A percentile compares a stretch with the other conserved stretches of the same genome.
Conservation (phyloP, 2,888 invertebrate species). For the Cistogaster globosa region DNA sequence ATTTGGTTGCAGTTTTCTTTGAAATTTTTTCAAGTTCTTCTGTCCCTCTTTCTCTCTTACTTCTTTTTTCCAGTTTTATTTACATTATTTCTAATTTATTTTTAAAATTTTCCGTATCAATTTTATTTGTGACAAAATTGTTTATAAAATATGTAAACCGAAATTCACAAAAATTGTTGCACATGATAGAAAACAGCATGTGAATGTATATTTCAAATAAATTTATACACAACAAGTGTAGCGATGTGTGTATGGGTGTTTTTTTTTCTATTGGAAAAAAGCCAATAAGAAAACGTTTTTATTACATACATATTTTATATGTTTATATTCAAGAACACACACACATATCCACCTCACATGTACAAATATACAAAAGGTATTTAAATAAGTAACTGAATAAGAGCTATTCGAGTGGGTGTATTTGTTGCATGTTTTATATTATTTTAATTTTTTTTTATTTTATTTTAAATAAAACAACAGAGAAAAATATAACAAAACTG, state of each 20-base stretch:
- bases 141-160: too few relatives aligned
- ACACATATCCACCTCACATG: background rate
- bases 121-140: too few relatives aligned
- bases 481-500: background rate
- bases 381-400: background rate
- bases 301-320: conserved; percentile 45
- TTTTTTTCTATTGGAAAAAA: conserved; percentile 28
- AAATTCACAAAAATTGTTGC: too few relatives aligned
- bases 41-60: too few relatives aligned
- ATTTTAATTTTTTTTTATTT: background rate
- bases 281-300: conserved; percentile 48
- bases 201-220: background rate
- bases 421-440: background rate
- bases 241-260: background rate
- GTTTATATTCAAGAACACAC: conserved; percentile 26
- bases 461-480: background rate
- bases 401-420: conserved; percentile 18
- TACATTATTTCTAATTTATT: too few relatives aligned
- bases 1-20: background rate
- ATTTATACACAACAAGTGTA: background rate
- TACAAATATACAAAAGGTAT: background rate
- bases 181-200: too few relatives aligned
- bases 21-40: background rate
- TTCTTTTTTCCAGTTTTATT: too few relatives aligned
- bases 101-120: too few relatives aligned